Evolutionary conservation across 2,888 invertebrate genomes (phyloP).

Genomic region (Holacanthella duospinosa): DNA sequence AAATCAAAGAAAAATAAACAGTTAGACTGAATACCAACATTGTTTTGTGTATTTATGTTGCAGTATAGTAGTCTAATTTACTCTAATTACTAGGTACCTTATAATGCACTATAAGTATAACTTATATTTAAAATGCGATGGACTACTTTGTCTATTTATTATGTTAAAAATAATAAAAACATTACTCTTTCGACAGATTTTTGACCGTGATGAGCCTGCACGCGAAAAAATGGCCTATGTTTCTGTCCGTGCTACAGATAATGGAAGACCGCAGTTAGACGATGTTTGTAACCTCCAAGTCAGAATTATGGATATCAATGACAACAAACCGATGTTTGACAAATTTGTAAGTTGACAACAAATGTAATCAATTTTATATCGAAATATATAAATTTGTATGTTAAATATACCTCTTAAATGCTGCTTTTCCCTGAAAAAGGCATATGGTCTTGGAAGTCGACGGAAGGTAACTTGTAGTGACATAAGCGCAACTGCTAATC

Average conservation of each 20-base stretch:
- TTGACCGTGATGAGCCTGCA: slow-evolving; percentile 82
- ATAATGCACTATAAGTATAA: no score
- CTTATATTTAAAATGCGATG: no score
- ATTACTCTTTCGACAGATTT: slow-evolving; percentile 46
- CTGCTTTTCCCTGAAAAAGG: no score
- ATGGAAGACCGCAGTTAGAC: slow-evolving; percentile 77
- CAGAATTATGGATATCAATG: slow-evolving; percentile 83
- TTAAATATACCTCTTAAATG: no score
- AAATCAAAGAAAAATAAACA: no score
- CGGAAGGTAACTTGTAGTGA: background rate
- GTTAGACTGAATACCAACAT: no score
- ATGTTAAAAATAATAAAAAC: no score
- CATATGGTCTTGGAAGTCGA: no score
- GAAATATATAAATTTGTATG: background rate
- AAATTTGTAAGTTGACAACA: slow-evolving; percentile 55
- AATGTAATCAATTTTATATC: background rate
- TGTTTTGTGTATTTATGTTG: no score
- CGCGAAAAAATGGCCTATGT: slow-evolving; percentile 68
- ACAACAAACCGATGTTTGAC: slow-evolving; percentile 72
- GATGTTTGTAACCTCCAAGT: slow-evolving; percentile 90
- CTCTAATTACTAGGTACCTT: no score
- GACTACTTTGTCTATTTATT: no score
- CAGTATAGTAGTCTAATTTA: background rate
- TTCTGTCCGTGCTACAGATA: slow-evolving; percentile 83
- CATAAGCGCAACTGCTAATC: no score